Base-by-base conservation (phyloP, 2,797 vertebrate species). In the Lateolabrax maculatus region DNA sequence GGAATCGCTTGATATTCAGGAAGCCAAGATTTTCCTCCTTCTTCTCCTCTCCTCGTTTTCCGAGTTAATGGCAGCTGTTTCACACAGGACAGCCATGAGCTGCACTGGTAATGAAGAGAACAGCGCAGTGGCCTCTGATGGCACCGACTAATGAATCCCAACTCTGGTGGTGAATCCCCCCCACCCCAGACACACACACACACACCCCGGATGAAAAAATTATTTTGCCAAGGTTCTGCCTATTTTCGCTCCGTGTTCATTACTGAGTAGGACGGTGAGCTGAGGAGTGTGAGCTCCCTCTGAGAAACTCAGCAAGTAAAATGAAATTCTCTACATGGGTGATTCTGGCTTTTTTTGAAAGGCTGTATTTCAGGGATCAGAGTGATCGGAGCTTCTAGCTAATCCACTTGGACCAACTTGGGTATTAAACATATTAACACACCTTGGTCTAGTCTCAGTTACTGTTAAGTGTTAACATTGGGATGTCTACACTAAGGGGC, bases 111-210 rank as follows among this genome's bases (percentile, higher is more conserved):
- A 82, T 65, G 72, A 49, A 71, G 79, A 71, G 71, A 84, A 81
- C 67, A 77, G 29, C 34, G 25, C 63, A 71, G 84, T 71, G 65
- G 70, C 80, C 55, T 81, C 81, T 57, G 78, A 88, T 84, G 52
- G 69, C 69, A 61, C 63, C 19, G 6, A 56, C 82, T 91, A 91
- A 93, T 91, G 83, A 87, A 86, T 85, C 63, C 72, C 58, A 67
- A 89, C 87, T 83, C 79, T 31, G 55, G 44, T 55, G 55, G 67
- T 29, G 6, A 65, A 46, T 44, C 57, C 44, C 48, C 36, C 18
- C 5, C 55, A 43, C 34, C 9, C 29, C n/a, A 19, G 27, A 15
- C 52, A 25, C 25, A 5, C 29, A 8, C 29, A 52, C 36, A 36
- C 29, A 51, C 41, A 58, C 48, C 36, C 46, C 31, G n/a, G 37